Conservation (phyloP, 2,113 vertebrate genomes). For the Trinectes maculatus region DNA sequence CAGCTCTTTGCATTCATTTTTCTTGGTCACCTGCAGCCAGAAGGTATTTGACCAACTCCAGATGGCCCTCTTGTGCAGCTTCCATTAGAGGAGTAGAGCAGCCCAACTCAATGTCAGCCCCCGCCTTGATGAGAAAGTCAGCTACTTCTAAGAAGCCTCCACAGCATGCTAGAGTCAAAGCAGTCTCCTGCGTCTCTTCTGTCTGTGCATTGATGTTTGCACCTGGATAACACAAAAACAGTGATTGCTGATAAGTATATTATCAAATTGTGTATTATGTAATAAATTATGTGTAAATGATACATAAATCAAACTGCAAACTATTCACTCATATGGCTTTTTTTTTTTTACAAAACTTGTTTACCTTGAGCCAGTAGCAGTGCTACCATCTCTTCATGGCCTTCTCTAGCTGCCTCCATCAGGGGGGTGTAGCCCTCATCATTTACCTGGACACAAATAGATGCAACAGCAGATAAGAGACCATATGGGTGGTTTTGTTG, state of each 20-base stretch:
- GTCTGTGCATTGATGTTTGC: constrained; percentile 99
- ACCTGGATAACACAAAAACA: constrained; percentile 78
- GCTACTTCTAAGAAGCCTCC: constrained; percentile 98
- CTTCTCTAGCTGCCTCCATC: constrained; percentile 98
- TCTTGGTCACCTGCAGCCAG: constrained; percentile 89
- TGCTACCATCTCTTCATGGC: constrained; percentile 98
- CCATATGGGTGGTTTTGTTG: background rate
- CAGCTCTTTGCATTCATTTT: background rate
- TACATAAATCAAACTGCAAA: background rate
- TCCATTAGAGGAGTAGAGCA: constrained; percentile 99
- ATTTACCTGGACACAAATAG: constrained; percentile 84
- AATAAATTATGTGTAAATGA: background rate
- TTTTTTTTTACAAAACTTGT: background rate
- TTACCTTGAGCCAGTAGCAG: constrained; percentile 97
- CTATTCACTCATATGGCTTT: background rate
- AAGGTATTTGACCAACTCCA: constrained; percentile 97
- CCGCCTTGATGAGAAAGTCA: constrained; percentile 98
- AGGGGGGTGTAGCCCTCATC: constrained; percentile 98
- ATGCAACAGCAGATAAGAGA: constrained; percentile 12
- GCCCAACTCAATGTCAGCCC: constrained; percentile 96
- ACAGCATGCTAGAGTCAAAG: constrained; percentile 96
- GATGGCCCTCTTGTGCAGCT: constrained; percentile 97
- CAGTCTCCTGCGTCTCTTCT: constrained; percentile 98
- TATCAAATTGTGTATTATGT: background rate
- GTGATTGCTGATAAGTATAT: background rate